Evolutionary conservation across 2,797 vertebrate species (phyloP), one percentile per base, ranked within the genome.

Genomic region (Cetoscarus ocellatus): DNA sequence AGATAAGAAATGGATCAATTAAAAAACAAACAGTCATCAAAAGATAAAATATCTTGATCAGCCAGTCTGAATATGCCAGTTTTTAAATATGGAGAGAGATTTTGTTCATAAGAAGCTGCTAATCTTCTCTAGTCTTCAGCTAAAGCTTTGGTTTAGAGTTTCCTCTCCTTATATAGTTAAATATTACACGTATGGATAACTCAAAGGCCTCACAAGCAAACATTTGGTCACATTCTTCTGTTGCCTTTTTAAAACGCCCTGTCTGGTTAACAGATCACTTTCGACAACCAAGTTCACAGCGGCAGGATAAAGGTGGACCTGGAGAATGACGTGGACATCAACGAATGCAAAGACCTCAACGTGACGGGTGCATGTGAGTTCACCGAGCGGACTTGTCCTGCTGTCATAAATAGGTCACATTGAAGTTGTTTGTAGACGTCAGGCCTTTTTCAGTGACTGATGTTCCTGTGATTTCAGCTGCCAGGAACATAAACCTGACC

Each of bases 231-330:
- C 3, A 8, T 43, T 36, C 55, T 40, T 11, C 34, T 11, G 11
- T 4, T 12, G 13, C 6, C 43, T 14, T 13, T 44, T 13, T 44
- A 13, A 14, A 44, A 1, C 4, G 15, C 8, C 8, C 13, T 67
- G 19, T 82, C 48, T 75, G 73, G 35, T 68, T 61, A 59, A 86
- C 87, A 99, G 97, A 96, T 98, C 80, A 92, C 92, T 14, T 97
- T 97, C 67, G 92, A 97, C 92, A 98, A 99, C 84, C 92, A 93
- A 84, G 97, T 90, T 68, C 97, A 98, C 80, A 99, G 97, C 54
- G 97, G 97, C 87, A 94, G 95, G 91, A 97, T 99, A 75, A 97
- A 96, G 91, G 91, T 99, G 50, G 93, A 93, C 65, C 91, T 99
- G 80, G 96, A 97, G 79, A 96, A 92, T 0, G 94, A 97, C 42